Base-by-base conservation (phyloP, 2,888 invertebrate genomes). In the Spodoptera littoralis region DNA sequence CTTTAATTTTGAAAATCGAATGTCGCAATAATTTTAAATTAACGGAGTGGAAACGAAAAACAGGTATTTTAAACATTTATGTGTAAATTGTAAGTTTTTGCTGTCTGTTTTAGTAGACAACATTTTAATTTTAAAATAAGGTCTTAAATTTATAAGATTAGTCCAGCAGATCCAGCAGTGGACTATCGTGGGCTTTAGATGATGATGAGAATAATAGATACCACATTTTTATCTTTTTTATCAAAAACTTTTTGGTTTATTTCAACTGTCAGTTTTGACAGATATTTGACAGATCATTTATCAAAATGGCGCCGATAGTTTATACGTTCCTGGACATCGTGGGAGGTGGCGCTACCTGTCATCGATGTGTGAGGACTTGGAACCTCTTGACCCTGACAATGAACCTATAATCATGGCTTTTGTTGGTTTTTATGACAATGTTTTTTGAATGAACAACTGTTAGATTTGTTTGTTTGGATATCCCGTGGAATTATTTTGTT, bases 1-100 rank as follows among this genome's bases (percentile, higher is more conserved):
- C 51, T 70, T 74, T 70, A 74, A 73, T 75, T 81, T 54, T 55
- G 36, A 75, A 70, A 73, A 69, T 58, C 65, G 73, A 76, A 77
- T 70, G 63, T 57, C 60, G 1, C 49, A 36, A 50, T 66, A 48
- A 57, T 53, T 58, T 74, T 48, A 4, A 47, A 61, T 45, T 46
- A 49, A 60, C 60, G 45, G 51, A 50, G 22, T 54, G 42, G 13
- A 54, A 50, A 11, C n/a, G 6, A n/a, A 18, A 47, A 57, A 50
- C 60, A 65, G 48, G 65, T 60, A 65, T 60, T 60, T 42, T 47
- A 13, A 24, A 36, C 12, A 12, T 24, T 53, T 2, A 49, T 50
- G 57, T 58, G 11, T 41, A 44, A 51, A 51, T 51, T 18, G 27
- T 24, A 11, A 18, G 0, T 65, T 65, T 58, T 58, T 9, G 47